A percentile compares a stretch with the other conserved stretches of the same genome.
phyloP scores from a whole-genome alignment of 2,888 invertebrate species.

The Lamellibrachia columna region DNA sequence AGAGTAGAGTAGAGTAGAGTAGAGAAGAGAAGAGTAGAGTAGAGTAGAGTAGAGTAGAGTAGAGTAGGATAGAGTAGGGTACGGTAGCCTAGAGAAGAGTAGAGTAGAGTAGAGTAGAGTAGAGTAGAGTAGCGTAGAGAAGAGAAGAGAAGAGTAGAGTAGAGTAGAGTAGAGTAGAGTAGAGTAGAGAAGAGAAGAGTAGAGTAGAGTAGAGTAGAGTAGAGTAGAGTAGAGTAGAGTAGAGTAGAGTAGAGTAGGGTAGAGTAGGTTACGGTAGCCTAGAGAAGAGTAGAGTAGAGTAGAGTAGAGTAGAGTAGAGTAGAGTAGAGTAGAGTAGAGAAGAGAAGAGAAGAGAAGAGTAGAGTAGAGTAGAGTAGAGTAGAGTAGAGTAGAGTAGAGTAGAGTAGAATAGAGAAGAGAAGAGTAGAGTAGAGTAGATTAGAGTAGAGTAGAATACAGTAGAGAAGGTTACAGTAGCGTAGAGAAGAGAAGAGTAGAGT shows the following conservation, averaged over 20 bases:
- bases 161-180: constrained; percentile 19
- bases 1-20: constrained; percentile 19
- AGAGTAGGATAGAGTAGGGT: constrained; percentile 12
- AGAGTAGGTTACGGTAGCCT: too few relatives aligned
- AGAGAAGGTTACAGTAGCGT: too few relatives aligned
- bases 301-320: constrained; percentile 19
- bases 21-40: constrained; percentile 14
- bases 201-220: constrained; percentile 19
- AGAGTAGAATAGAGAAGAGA: constrained; percentile 9
- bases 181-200: constrained; percentile 14
- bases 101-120: constrained; percentile 19
- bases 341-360: constrained; percentile 8
- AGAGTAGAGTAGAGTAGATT: constrained; percentile 1
- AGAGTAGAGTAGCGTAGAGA: constrained; percentile 19
- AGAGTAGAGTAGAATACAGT: too few relatives aligned
- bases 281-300: too few relatives aligned
- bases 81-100: too few relatives aligned
- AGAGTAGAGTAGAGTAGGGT: constrained; percentile 17
- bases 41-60: constrained; percentile 19
- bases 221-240: constrained; percentile 19
- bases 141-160: background rate
- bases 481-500: constrained; percentile 7
- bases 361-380: constrained; percentile 19
- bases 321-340: constrained; percentile 17
- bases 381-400: constrained; percentile 19